Percentiles rank a stretch among this genome's conserved stretches.
These are phyloP conservation scores for Pandemis heparana DNA, from an alignment of 2,888 invertebrate species.

Conservation along the genomic window DNA sequence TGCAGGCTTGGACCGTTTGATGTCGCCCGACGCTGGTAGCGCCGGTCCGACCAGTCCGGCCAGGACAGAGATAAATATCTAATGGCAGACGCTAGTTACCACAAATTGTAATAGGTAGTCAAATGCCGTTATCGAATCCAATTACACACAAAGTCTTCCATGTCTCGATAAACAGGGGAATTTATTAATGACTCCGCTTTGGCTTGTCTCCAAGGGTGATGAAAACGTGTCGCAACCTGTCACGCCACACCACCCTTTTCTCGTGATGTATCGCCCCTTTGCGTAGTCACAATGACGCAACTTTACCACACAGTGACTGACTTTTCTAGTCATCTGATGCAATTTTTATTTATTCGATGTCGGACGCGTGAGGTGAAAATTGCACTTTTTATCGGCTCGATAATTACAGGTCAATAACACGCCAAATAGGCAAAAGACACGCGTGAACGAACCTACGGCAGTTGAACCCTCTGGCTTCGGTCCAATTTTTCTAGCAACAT, in stretches of 20 bases:
- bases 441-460: constrained; percentile 47
- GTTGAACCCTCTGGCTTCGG: constrained; percentile 53
- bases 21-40: constrained; percentile 51
- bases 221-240: constrained; percentile 35
- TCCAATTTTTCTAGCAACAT: constrained; percentile 51
- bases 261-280: constrained; percentile 3
- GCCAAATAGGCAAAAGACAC: constrained; percentile 34
- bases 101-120: constrained; percentile 23
- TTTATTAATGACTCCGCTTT: constrained; percentile 12
- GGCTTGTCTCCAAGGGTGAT: constrained; percentile 33
- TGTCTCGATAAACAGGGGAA: not conserved
- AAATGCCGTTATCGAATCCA: constrained; percentile 25
- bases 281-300: constrained; percentile 21
- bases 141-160: constrained; percentile 18
- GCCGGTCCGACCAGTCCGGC: constrained; percentile 50
- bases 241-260: constrained; percentile 2
- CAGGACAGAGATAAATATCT: constrained; percentile 41
- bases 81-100: constrained; percentile 11
- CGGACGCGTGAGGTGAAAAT: constrained; percentile 6
- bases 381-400: constrained; percentile 11
- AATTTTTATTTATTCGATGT: constrained; percentile 15
- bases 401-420: constrained; percentile 31
- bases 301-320: constrained; percentile 2
- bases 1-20: constrained; percentile 55
- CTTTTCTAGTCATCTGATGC: constrained; percentile 9